Percentiles rank a stretch among this genome's conserved stretches.
Conservation (phyloP, 2,888 invertebrate genomes). For the Graphium colonna region DNA sequence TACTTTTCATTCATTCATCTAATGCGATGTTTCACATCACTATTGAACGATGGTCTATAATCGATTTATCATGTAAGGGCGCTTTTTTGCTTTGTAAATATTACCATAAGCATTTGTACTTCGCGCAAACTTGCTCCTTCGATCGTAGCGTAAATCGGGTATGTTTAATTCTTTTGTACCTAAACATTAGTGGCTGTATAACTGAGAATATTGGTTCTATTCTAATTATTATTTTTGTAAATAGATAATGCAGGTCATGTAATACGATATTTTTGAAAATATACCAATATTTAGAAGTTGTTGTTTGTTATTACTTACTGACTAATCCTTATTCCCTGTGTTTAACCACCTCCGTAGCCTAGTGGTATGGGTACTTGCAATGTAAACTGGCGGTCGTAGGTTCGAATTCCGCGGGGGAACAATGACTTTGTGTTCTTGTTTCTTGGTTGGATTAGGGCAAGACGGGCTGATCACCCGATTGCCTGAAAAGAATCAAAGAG, state of each 20-base stretch:
- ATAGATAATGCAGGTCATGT: slow-evolving; percentile 77
- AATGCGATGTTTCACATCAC: not conserved
- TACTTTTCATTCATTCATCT: no score
- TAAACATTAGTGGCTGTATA: slow-evolving; percentile 46
- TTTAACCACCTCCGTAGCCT: no score
- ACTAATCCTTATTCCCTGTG: no score
- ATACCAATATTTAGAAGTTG: slow-evolving; percentile 74
- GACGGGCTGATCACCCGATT: no score
- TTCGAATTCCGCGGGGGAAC: no score
- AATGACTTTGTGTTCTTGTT: no score
- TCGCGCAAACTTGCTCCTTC: slow-evolving; percentile 32
- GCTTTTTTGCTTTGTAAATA: slow-evolving; percentile 41
- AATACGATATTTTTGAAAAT: slow-evolving; percentile 79
- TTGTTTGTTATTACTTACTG: slow-evolving; percentile 36
- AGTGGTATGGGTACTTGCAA: no score
- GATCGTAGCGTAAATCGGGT: slow-evolving; percentile 29
- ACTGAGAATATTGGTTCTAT: slow-evolving; percentile 53
- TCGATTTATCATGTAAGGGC: slow-evolving; percentile 23
- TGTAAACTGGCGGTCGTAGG: no score
- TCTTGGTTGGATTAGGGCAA: no score
- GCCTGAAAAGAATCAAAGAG: no score
- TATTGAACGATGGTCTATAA: slow-evolving; percentile 10
- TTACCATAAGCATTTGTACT: slow-evolving; percentile 31
- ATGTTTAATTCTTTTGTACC: slow-evolving; percentile 44
- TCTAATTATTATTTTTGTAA: slow-evolving; percentile 69